phyloP scores from a whole-genome alignment of 1,140 invertebrate species.

The Conus ventricosus region DNA sequence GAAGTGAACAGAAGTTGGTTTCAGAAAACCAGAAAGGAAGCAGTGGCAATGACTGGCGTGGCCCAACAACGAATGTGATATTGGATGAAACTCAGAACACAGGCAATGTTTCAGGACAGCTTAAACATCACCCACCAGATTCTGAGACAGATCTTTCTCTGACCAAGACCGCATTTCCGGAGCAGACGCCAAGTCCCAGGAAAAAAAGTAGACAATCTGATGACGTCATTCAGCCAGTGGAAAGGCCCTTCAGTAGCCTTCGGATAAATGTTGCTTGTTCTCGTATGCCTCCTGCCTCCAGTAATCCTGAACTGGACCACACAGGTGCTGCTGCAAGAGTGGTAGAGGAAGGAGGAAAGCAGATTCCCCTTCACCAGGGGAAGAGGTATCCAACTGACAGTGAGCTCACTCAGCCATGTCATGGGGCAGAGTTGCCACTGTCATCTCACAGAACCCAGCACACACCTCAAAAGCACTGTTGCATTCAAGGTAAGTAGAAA shows the following conservation, averaged over 20 bases:
- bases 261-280: background rate
- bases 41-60: background rate
- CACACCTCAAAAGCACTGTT: background rate
- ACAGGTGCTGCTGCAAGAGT: background rate
- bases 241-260: background rate
- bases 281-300: background rate
- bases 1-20: background rate
- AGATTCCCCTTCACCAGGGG: background rate
- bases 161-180: background rate
- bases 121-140: background rate
- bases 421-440: background rate
- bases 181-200: background rate
- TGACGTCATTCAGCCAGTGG: background rate
- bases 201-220: background rate
- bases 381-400: background rate
- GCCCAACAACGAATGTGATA: background rate
- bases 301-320: background rate
- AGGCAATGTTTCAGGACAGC: background rate
- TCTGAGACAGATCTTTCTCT: background rate
- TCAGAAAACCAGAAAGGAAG: background rate
- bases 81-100: background rate
- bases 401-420: background rate
- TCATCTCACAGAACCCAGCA: background rate
- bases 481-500: background rate
- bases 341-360: background rate